These are phyloP conservation scores for Jacana jacana DNA, from an alignment of 2,113 vertebrate species.

Conservation along the genomic window DNA sequence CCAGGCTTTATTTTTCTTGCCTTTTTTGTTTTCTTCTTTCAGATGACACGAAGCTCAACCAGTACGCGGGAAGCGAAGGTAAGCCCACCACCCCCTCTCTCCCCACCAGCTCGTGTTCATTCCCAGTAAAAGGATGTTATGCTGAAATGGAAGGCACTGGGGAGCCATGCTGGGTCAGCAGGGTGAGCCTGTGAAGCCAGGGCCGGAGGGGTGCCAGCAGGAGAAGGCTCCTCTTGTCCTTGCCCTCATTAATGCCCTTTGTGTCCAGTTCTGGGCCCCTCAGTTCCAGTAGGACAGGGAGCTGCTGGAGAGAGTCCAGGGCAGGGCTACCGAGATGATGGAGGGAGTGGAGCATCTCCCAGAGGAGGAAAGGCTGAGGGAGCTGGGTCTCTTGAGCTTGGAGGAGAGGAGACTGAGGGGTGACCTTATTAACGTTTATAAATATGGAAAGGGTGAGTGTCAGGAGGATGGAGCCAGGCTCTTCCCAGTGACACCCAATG, in stretches of 20 bases:
- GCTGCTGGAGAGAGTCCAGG: too few species aligned
- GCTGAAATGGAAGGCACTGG: background rate
- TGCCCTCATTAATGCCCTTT: background rate
- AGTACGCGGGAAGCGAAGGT: constrained; percentile 77
- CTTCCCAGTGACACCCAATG: too few species aligned
- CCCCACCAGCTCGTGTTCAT: background rate
- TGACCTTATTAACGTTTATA: too few species aligned
- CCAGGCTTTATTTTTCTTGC: background rate
- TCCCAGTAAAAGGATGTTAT: background rate
- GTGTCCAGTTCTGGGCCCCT: too few species aligned
- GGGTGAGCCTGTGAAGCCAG: background rate
- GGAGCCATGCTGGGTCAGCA: background rate
- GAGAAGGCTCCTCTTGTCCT: background rate
- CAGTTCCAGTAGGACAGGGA: too few species aligned
- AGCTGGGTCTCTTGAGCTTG: too few species aligned
- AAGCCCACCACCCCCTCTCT: constrained; percentile 41
- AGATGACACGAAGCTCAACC: constrained; percentile 84
- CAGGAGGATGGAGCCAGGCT: too few species aligned
- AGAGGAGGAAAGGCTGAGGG: too few species aligned
- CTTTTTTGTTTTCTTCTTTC: constrained; percentile 18
- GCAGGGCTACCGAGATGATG: too few species aligned
- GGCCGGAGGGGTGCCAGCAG: background rate
- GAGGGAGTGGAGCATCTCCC: too few species aligned
- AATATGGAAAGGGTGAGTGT: too few species aligned
- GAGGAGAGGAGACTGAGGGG: too few species aligned